phyloP scores from a whole-genome alignment of 2,113 vertebrate genomes.

The Sapayoa aenigma region DNA sequence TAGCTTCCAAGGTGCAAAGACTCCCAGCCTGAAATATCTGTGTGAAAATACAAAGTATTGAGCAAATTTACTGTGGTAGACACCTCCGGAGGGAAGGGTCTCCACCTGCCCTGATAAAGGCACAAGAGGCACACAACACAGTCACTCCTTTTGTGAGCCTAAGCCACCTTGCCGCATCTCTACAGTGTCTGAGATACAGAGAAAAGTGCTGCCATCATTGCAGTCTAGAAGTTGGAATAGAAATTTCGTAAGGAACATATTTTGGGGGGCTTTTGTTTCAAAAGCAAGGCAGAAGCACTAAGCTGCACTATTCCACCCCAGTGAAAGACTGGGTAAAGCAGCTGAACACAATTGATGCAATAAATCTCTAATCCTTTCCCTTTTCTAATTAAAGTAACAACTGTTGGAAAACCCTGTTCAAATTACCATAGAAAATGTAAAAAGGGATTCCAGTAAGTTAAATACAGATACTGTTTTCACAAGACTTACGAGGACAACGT shows the following conservation, averaged over 20 bases:
- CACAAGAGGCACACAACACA: neutral
- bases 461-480: neutral
- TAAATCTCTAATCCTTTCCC: neutral
- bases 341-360: neutral
- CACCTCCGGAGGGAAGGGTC: neutral
- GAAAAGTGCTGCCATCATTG: neutral
- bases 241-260: neutral
- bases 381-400: neutral
- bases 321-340: neutral
- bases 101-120: neutral
- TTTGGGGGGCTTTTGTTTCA: neutral
- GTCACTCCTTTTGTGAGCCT: neutral
- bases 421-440: neutral
- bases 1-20: neutral
- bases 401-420: neutral
- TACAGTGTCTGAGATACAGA: neutral
- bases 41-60: neutral
- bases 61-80: neutral
- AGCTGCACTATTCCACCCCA: neutral
- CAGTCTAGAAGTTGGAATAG: neutral
- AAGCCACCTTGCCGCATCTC: neutral
- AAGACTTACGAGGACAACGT: neutral
- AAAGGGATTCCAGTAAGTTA: neutral
- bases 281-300: neutral
- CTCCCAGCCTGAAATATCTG: neutral